These are phyloP conservation scores for Pollenia amentaria DNA, from an alignment of 2,888 invertebrate genomes.

Conservation along the genomic window DNA sequence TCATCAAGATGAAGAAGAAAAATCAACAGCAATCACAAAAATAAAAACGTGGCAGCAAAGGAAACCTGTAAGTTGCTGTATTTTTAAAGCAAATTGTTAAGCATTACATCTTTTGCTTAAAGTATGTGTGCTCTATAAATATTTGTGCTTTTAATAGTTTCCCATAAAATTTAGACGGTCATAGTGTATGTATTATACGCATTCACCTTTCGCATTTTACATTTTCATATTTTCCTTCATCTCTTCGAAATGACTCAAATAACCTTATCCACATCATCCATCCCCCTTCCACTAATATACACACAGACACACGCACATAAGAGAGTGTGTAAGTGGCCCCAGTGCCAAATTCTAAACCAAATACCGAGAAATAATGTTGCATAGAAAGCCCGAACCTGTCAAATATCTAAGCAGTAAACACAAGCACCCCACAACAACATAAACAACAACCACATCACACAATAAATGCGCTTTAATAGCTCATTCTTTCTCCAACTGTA, in stretches of 20 bases:
- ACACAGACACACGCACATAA: neutral
- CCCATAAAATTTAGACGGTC: slow-evolving; percentile 69
- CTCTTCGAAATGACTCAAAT: slow-evolving; percentile 45
- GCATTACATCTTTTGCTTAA: slow-evolving; percentile 14
- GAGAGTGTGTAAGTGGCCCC: slow-evolving; percentile 1
- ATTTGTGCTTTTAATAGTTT: slow-evolving; percentile 75
- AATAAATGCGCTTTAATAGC: slow-evolving; percentile 25
- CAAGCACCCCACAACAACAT: slow-evolving; percentile 2
- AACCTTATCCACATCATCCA: slow-evolving; percentile 38
- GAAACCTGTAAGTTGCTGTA: slow-evolving; percentile 14
- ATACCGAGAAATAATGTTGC: slow-evolving; percentile 53
- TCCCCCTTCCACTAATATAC: neutral
- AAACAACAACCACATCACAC: slow-evolving; percentile 1
- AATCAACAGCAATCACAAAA: slow-evolving; percentile 40
- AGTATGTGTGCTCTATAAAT: slow-evolving; percentile 9
- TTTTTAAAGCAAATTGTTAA: slow-evolving; percentile 23
- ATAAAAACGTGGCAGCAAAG: slow-evolving; percentile 12
- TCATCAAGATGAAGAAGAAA: slow-evolving; percentile 47
- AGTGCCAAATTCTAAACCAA: slow-evolving; percentile 56
- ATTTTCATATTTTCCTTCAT: slow-evolving; percentile 16
- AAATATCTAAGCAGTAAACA: slow-evolving; percentile 57
- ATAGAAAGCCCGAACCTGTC: slow-evolving; percentile 64
- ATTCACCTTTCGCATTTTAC: slow-evolving; percentile 63
- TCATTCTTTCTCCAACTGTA: slow-evolving; percentile 14
- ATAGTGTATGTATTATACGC: slow-evolving; percentile 58